Evolutionary conservation across 2,888 invertebrate species (phyloP).

Genomic region (Neoaliturus tenellus): DNA sequence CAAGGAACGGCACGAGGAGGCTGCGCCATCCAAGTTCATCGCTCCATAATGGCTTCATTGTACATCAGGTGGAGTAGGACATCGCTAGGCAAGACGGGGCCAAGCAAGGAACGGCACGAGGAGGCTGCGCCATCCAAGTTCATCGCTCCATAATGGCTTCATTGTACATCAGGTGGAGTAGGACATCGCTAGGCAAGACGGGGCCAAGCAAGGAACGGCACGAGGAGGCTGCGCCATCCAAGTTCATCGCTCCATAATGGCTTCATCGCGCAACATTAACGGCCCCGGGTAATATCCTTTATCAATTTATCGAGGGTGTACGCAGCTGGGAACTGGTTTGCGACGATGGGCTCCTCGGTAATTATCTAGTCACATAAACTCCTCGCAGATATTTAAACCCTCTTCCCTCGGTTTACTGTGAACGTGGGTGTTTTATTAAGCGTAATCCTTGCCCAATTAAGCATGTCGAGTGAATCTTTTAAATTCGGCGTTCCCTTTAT

Average conservation of each 20-base stretch:
- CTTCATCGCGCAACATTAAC: slow-evolving; percentile 25
- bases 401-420: neutral
- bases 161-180: too few species aligned
- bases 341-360: neutral
- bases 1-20: neutral
- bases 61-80: too few species aligned
- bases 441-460: neutral
- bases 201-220: neutral
- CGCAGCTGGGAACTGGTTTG: slow-evolving; percentile 10
- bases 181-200: neutral
- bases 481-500: too few species aligned
- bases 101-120: neutral
- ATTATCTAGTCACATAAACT: slow-evolving; percentile 42
- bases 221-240: neutral
- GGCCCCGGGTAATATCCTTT: slow-evolving; percentile 16
- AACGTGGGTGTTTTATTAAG: neutral
- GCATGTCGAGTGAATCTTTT: too few species aligned
- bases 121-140: too few species aligned
- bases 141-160: too few species aligned
- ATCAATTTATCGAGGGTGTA: slow-evolving; percentile 40
- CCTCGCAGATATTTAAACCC: neutral
- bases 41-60: too few species aligned
- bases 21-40: neutral
- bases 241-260: neutral
- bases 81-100: neutral